Conservation (phyloP, 2,888 invertebrate species). For the Cremastobaeus sp. region DNA sequence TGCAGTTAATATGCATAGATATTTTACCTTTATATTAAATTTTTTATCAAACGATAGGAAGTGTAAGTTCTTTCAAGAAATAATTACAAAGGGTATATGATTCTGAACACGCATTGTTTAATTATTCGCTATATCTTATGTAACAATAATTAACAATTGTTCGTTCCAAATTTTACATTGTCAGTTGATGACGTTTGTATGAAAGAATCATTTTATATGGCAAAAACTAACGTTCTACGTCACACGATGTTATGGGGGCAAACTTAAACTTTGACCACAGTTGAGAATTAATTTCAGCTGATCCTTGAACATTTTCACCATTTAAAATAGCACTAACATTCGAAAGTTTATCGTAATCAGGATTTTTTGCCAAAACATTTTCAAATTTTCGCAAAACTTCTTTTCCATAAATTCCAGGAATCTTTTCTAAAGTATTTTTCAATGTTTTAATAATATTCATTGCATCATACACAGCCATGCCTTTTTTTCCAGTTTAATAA, state of each 20-base stretch:
- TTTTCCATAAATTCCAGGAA: not conserved
- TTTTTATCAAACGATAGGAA: no score
- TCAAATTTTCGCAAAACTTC: not conserved
- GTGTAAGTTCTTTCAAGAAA: no score
- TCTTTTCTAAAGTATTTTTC: not conserved
- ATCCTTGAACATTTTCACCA: not conserved
- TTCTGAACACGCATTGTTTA: no score
- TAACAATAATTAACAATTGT: no score
- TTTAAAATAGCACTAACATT: not conserved
- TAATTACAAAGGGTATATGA: no score
- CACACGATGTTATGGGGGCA: constrained; percentile 13
- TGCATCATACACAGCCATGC: not conserved
- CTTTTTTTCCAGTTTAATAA: not conserved
- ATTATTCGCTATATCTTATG: no score
- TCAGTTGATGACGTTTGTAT: not conserved
- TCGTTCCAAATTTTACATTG: constrained; percentile 2
- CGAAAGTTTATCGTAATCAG: not conserved
- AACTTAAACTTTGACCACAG: not conserved
- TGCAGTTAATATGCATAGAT: no score
- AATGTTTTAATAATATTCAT: not conserved
- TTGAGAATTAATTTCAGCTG: not conserved
- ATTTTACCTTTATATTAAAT: no score
- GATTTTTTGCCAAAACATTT: constrained; percentile 1
- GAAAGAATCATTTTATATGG: constrained; percentile 17
- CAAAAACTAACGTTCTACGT: constrained; percentile 4